Base-by-base conservation (phyloP, 2,113 vertebrate species). In the Corydoras sp. region DNA sequence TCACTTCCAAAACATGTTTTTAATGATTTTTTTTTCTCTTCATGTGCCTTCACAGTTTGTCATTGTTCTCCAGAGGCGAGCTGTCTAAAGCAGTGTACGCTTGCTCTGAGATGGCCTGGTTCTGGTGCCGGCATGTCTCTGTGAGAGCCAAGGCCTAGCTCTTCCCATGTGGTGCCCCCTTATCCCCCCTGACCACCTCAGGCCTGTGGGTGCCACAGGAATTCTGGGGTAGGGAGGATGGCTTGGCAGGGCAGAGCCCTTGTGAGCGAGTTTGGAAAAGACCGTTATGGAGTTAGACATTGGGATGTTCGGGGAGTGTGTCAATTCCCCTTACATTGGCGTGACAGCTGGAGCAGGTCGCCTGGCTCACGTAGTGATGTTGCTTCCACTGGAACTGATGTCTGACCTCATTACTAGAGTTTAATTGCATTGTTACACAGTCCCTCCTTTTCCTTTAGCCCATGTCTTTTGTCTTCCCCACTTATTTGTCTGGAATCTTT, bases 331-430 rank as follows among this genome's bases (percentile, higher is more conserved):
- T 32, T 86, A 83, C 87, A 82, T 92, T 90, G 91, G 87, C 85
- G 85, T 80, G 89, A 91, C 91, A 92, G 92, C 89, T 88, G 85
- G 90, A 90, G 87, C 89, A 86, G 88, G 90, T 86, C 84, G 89
- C 85, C 89, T 93, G 88, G 90, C 87, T 85, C 87, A 89, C 91
- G 90, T 94, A 96, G 96, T 95, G 92, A 95, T 95, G 97, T 95
- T 93, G 90, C 90, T 95, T 93, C 90, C 93, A 94, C 91, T 92
- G 90, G 93, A 93, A 94, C 92, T 92, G 92, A 93, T 93, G 92
- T 92, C 89, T 92, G 95, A 98, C 95, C 95, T 97, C 95, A 96
- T 97, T 97, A 98, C 92, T 91, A 92, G 92, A 93, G 95, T 96
- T 96, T 97, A 97, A 97, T 97, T 97, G 95, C 89, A 93, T 94